Percentiles rank a stretch among this genome's conserved stretches.
These are phyloP conservation scores for Hyles euphorbiae DNA, from an alignment of 1,140 invertebrate genomes.

Conservation along the genomic window DNA sequence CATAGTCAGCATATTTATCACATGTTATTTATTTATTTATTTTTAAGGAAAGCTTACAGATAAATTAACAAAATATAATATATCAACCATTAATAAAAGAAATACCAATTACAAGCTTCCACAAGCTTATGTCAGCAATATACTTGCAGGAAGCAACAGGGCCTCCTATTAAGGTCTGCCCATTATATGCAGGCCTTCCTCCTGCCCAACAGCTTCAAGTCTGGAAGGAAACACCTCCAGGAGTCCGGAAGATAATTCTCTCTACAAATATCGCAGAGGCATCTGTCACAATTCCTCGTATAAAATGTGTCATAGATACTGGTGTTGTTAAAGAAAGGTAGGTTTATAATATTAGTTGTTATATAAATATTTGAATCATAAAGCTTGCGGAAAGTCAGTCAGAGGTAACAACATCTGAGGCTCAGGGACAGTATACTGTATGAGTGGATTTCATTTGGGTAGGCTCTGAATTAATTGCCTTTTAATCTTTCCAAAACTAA, in stretches of 20 bases:
- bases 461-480: too few species aligned
- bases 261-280: conserved; percentile 99
- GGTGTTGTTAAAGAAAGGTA: conserved; percentile 93
- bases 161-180: conserved; percentile 81
- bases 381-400: neutral
- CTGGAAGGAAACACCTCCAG: conserved; percentile 81
- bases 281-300: conserved; percentile 95
- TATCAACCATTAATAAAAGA: too few species aligned
- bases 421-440: too few species aligned
- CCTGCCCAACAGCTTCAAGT: conserved; percentile 86
- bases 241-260: conserved; percentile 91
- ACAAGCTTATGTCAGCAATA: conserved; percentile 23
- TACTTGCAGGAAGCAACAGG: conserved; percentile 54
- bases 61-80: too few species aligned
- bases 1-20: too few species aligned
- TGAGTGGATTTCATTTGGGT: too few species aligned
- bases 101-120: too few species aligned
- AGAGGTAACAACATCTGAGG: too few species aligned
- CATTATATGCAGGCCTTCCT: conserved; percentile 90
- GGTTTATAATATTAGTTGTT: neutral
- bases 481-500: too few species aligned
- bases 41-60: too few species aligned
- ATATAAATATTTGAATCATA: neutral
- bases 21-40: too few species aligned
- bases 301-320: conserved; percentile 95